Conservation (phyloP, 2,888 invertebrate species). For the Mellilla xanthometata region DNA sequence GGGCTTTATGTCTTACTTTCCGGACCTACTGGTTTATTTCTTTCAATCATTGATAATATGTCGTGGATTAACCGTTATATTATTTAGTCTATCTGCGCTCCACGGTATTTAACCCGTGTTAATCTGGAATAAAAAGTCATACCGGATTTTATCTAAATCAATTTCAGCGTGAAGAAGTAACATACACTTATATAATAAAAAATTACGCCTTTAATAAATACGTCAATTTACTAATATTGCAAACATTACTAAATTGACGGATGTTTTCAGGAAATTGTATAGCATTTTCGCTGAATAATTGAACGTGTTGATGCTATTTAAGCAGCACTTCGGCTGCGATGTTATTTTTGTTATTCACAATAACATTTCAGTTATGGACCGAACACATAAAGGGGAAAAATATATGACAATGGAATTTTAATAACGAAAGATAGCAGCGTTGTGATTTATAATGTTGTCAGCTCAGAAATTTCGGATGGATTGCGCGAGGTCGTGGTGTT, state of each 20-base stretch:
- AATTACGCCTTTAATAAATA: too few relatives aligned
- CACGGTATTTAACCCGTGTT: too few relatives aligned
- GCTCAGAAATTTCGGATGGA: conserved; percentile 53
- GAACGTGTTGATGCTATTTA: conserved; percentile 14
- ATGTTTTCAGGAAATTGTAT: conserved; percentile 12
- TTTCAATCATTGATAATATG: too few relatives aligned
- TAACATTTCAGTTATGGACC: conserved; percentile 24
- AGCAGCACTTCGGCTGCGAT: conserved; percentile 20
- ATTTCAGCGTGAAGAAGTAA: too few relatives aligned
- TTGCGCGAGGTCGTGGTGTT: conserved; percentile 53
- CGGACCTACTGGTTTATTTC: too few relatives aligned
- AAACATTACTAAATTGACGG: too few relatives aligned
- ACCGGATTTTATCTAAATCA: too few relatives aligned
- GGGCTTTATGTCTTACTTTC: neutral
- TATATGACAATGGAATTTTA: conserved; percentile 26
- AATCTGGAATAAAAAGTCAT: too few relatives aligned
- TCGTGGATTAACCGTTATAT: too few relatives aligned
- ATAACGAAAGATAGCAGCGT: conserved; percentile 15
- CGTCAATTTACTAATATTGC: too few relatives aligned
- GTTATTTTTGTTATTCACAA: conserved; percentile 28
- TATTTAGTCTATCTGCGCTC: too few relatives aligned
- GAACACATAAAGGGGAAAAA: conserved; percentile 28
- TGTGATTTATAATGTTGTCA: conserved; percentile 31
- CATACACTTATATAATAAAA: too few relatives aligned
- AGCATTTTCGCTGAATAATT: conserved; percentile 26